Conservation (phyloP, 2,888 invertebrate species). For the Pterostichus niger region DNA sequence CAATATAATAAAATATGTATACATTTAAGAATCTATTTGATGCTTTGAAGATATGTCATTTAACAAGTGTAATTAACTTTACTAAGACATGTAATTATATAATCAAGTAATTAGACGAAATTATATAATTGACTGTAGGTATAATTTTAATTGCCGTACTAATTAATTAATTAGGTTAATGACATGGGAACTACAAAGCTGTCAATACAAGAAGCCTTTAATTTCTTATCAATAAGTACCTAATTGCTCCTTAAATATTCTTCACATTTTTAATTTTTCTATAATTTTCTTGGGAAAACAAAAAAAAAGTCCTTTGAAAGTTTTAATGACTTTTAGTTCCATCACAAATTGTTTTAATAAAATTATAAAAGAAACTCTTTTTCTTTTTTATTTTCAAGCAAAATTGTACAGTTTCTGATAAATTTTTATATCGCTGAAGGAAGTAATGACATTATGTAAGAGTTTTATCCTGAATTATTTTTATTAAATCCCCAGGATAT, state of each 20-base stretch:
- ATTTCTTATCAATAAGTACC: constrained; percentile 41
- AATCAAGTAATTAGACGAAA: neutral
- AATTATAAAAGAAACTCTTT: constrained; percentile 34
- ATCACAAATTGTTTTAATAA: constrained; percentile 27
- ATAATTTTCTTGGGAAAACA: constrained; percentile 17
- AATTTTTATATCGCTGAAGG: constrained; percentile 1
- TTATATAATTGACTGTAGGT: neutral
- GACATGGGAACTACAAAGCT: constrained; percentile 20
- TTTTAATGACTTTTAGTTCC: constrained; percentile 21
- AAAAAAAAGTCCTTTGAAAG: constrained; percentile 2
- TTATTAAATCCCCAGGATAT: too few species aligned
- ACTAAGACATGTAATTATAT: constrained; percentile 17
- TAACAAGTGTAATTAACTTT: neutral
- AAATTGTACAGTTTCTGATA: neutral
- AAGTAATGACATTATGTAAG: constrained; percentile 8
- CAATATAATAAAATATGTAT: too few species aligned
- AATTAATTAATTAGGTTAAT: constrained; percentile 17
- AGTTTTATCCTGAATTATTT: too few species aligned
- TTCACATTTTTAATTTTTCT: constrained; percentile 1
- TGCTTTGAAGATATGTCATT: too few species aligned
- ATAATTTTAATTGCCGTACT: constrained; percentile 10
- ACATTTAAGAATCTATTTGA: too few species aligned
- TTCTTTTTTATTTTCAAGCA: constrained; percentile 1
- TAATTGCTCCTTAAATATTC: constrained; percentile 15
- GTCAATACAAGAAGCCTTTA: constrained; percentile 14